Evolutionary conservation across 2,888 invertebrate species (phyloP), one percentile per base, ranked within the genome.

Genomic region (Phanerotoma sp.): DNA sequence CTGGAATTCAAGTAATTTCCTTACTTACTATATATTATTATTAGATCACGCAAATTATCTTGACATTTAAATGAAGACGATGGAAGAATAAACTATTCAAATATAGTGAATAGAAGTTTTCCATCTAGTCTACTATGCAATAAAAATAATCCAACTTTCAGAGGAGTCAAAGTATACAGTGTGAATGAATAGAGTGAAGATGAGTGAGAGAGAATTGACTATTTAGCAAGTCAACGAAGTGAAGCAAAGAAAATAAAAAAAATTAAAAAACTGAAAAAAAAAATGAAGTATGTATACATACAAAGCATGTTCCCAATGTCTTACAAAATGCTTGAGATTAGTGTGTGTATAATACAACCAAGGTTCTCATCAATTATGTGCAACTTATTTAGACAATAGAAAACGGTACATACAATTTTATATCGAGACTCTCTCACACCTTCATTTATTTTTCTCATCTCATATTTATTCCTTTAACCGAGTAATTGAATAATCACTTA

Each of bases 301-400:
- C 47, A 48, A 54, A 48, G 48, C 6, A 48, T 44, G 15, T 38
- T 49, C 38, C 21, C 49, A 49, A 49, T 54, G 49, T 44, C 44
- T 54, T 49, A 54, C 49, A 49, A 49, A 54, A 54, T 42, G 49
- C 22, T 25, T 22, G 25, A 33, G 38, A 54, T 54, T 54, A 45
- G 22, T 22, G 30, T 38, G 16, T 15, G n/a, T 35, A 35, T 35
- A 35, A 38, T 10, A 6, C 11, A 16, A 5, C 38, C 16, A 40
- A 45, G 37, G 45, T 50, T 55, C 55, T 46, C 55, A 55, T 46
- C 37, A 55, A 50, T 40, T 40, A 18, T 41, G n/a, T 21, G 41
- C 22, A 41, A 30, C 4, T 13, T n/a, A 18, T 11, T 21, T 46
- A 21, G 25, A 48, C 48, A 48, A 48, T 48, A 22, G 38, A 48